phyloP scores from a whole-genome alignment of 2,113 vertebrate genomes.

The Anolis sagrei region DNA sequence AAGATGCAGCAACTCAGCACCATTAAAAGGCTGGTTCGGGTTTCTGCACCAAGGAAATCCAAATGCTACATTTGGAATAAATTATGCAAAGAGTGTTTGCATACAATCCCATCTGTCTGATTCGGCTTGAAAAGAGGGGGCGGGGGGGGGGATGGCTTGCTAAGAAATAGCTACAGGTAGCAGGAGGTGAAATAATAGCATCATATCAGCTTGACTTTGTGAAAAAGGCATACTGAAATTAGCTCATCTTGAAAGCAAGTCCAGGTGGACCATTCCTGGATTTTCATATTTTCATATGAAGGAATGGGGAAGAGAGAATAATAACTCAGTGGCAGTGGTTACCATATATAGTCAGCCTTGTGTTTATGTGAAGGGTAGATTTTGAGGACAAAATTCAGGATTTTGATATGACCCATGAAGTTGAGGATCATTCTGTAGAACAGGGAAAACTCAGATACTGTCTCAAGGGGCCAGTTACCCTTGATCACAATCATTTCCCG shows the following conservation, averaged over 20 bases:
- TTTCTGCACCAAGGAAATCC: neutral
- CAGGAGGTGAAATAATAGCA: neutral
- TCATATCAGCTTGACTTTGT: no score
- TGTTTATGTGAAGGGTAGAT: no score
- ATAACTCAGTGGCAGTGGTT: neutral
- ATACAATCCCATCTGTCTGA: neutral
- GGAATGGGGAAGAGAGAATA: neutral
- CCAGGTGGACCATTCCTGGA: neutral
- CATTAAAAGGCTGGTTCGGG: neutral
- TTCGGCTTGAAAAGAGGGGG: neutral
- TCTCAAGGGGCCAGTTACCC: no score
- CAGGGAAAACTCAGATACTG: no score
- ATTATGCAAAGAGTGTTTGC: slow-evolving; percentile 1
- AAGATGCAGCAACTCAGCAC: neutral
- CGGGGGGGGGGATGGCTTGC: neutral
- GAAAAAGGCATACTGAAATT: neutral
- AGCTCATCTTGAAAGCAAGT: neutral
- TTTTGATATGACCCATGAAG: no score
- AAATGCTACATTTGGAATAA: neutral
- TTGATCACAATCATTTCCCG: no score
- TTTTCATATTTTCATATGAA: neutral
- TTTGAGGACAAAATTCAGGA: no score
- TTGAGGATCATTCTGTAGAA: no score
- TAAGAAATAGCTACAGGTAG: neutral
- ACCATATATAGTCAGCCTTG: no score